phyloP scores from a whole-genome alignment of 2,113 vertebrate genomes.

The Thalassarche chlororhynchos region DNA sequence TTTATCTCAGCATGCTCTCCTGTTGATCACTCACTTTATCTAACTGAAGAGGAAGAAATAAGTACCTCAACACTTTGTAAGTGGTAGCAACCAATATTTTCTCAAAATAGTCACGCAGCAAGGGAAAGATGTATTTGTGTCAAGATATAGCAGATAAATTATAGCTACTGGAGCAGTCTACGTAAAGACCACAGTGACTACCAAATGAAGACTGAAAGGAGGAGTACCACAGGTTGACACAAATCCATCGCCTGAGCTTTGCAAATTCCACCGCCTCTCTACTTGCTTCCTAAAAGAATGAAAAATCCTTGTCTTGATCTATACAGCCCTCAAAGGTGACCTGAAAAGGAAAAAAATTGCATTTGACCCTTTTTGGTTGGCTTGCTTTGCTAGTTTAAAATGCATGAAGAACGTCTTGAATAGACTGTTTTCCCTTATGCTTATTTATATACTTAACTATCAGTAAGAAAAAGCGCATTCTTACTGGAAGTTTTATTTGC shows the following conservation, averaged over 20 bases:
- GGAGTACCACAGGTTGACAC: neutral
- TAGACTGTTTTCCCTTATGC: neutral
- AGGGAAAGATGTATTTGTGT: neutral
- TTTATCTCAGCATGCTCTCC: neutral
- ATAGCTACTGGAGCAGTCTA: neutral
- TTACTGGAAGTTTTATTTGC: neutral
- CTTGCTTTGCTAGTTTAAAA: neutral
- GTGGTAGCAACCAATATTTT: neutral
- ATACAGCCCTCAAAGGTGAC: neutral
- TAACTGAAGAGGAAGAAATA: neutral
- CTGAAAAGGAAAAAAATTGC: neutral
- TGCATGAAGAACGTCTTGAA: neutral
- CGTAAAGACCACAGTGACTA: neutral
- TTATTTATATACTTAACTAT: neutral
- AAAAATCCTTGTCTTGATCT: slow-evolving; percentile 15
- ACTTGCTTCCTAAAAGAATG: neutral
- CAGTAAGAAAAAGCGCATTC: neutral
- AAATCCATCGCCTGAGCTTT: neutral
- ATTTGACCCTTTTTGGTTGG: neutral
- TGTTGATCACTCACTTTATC: neutral
- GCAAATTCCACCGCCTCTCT: neutral
- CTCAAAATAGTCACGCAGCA: neutral
- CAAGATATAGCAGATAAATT: neutral
- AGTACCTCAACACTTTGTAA: neutral
- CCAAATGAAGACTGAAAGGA: neutral